These are phyloP conservation scores for Atherinomorus stipes DNA, from an alignment of 2,113 vertebrate genomes.

Conservation along the genomic window DNA sequence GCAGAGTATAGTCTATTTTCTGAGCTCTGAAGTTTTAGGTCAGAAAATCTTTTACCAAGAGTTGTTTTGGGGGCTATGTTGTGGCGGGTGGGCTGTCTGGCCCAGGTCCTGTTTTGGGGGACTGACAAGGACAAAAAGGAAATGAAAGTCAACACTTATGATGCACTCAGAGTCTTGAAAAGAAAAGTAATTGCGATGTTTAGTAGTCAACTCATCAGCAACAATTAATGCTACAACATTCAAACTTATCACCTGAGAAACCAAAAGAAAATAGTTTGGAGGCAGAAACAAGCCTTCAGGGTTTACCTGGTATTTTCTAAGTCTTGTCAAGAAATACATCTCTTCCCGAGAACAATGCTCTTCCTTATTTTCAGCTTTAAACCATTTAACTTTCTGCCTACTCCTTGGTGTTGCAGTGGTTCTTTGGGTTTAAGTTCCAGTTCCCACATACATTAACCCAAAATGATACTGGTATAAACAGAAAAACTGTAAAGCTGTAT, in stretches of 20 bases:
- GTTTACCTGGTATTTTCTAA: background rate
- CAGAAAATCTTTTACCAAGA: constrained; percentile 76
- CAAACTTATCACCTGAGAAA: too few species aligned
- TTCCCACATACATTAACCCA: too few species aligned
- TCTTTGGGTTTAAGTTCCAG: too few species aligned
- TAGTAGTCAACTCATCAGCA: background rate
- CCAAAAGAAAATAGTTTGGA: background rate
- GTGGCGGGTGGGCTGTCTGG: constrained; percentile 42
- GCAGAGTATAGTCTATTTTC: constrained; percentile 30
- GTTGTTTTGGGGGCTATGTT: constrained; percentile 61
- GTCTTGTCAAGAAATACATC: too few species aligned
- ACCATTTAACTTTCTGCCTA: too few species aligned
- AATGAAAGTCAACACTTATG: constrained; percentile 38
- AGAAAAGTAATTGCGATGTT: background rate
- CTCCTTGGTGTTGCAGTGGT: too few species aligned
- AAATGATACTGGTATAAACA: too few species aligned
- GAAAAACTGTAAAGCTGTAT: too few species aligned
- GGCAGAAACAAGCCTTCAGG: background rate
- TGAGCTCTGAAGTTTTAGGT: constrained; percentile 44
- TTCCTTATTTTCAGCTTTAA: too few species aligned
- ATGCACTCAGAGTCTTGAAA: constrained; percentile 35
- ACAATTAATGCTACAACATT: too few species aligned
- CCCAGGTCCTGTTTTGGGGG: constrained; percentile 70
- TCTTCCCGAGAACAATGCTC: too few species aligned
- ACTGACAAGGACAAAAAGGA: constrained; percentile 70